Conservation (phyloP, 2,888 invertebrate species). For the Apamea crenata region DNA sequence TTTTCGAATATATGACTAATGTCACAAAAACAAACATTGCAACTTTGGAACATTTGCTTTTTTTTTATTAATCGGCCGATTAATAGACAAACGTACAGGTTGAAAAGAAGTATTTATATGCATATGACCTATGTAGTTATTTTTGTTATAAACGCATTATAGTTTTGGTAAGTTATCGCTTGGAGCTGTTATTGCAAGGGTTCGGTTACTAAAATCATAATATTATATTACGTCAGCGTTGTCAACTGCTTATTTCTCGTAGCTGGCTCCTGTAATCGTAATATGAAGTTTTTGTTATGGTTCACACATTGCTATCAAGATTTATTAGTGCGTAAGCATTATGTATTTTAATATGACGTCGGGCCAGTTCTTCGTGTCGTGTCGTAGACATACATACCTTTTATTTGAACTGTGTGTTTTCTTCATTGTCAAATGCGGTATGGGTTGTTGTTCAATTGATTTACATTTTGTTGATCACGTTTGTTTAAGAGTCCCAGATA, state of each 20-base stretch:
- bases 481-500: background rate
- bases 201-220: slow-evolving; percentile 55
- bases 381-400: background rate
- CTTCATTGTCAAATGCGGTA: background rate
- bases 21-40: slow-evolving; percentile 56
- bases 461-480: background rate
- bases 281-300: slow-evolving; percentile 44
- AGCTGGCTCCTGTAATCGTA: slow-evolving; percentile 22
- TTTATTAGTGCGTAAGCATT: slow-evolving; percentile 34
- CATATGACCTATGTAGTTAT: background rate
- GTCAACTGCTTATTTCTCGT: slow-evolving; percentile 38
- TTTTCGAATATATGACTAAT: slow-evolving; percentile 24
- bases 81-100: slow-evolving; percentile 27
- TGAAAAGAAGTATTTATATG: slow-evolving; percentile 36
- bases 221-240: slow-evolving; percentile 55
- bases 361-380: background rate
- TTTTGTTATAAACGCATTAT: background rate
- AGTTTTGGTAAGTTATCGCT: slow-evolving; percentile 49
- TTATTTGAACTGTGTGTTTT: background rate
- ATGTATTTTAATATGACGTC: slow-evolving; percentile 25
- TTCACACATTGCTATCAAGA: slow-evolving; percentile 52
- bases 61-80: slow-evolving; percentile 16
- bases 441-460: background rate
- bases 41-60: slow-evolving; percentile 26
- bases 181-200: slow-evolving; percentile 49